Evolutionary conservation across 2,888 invertebrate genomes (phyloP), one percentile per base, ranked within the genome.

Genomic region (Heliothis peltigera): DNA sequence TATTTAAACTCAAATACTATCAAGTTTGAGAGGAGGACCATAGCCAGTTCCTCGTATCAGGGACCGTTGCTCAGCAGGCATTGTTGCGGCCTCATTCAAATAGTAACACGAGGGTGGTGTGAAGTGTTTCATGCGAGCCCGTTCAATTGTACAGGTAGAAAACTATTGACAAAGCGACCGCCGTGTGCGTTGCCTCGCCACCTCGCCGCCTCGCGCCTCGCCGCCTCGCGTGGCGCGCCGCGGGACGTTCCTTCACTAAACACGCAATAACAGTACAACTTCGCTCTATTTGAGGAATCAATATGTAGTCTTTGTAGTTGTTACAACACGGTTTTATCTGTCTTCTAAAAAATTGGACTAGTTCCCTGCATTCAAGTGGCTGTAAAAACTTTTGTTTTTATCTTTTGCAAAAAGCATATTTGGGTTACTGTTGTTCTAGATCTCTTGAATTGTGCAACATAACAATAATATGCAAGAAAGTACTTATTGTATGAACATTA

Each of bases 81-180:
- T 80, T 81, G 81, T 80, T 65, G 49, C 57, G 49, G 63, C 43
- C 60, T 64, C 79, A 80, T 80, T 77, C 67, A 80, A 74, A 72
- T 65, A 70, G 70, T 64, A 64, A 68, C 65, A 60, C 67, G 54
- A 73, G 78, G 71, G 80, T 69, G 73, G 76, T 79, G 80, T 81
- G 71, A 72, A 72, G 77, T 71, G 75, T 55, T 74, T 68, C 65
- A 69, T 69, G 53, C 58, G 72, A 67, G 68, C 64, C 66, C 55
- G 59, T 73, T 75, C 71, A 75, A 72, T 76, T 66, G 69, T 68
- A 80, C 81, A 81, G 82, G 81, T 82, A 81, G 78, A 82, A 67
- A 77, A 73, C 67, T 79, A 80, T 82, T 76, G 79, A 81, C 80
- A 77, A 75, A 75, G 74, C 77, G 69, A 47, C 65, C 61, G 67